Conservation (phyloP, 2,888 invertebrate species). For the Quadroppia sp. region DNA sequence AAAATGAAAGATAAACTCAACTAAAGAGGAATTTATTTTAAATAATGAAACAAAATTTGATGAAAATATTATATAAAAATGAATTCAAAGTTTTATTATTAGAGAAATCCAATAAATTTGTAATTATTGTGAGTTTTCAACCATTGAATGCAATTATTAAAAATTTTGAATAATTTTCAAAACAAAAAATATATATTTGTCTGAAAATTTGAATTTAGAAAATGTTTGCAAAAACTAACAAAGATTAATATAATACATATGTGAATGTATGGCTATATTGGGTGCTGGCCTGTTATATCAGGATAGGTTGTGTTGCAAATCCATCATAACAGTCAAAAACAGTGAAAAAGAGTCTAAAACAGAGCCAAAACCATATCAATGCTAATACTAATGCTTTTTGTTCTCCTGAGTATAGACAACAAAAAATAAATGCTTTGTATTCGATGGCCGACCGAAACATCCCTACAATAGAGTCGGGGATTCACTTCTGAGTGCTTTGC, state of each 20-base stretch:
- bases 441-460: constrained; percentile 16
- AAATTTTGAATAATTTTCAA: not conserved
- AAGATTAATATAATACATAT: constrained; percentile 17
- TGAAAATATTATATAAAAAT: too few species aligned
- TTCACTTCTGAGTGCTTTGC: constrained; percentile 9
- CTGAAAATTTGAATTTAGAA: not conserved
- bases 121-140: too few species aligned
- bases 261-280: constrained; percentile 23
- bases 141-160: too few species aligned
- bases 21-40: too few species aligned
- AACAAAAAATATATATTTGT: not conserved
- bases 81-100: too few species aligned
- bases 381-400: constrained; percentile 31
- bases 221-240: not conserved
- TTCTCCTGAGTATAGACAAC: constrained; percentile 27
- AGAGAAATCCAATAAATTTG: not conserved
- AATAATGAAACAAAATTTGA: too few species aligned
- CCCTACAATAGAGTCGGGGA: constrained; percentile 5
- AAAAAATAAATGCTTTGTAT: constrained; percentile 37
- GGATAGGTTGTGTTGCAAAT: constrained; percentile 23
- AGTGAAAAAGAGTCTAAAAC: constrained; percentile 21
- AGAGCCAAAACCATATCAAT: constrained; percentile 29
- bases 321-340: constrained; percentile 29
- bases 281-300: constrained; percentile 34
- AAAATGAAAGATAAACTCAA: too few species aligned